Base-by-base conservation (phyloP, 2,113 vertebrate species). In the Atrichornis clamosus region DNA sequence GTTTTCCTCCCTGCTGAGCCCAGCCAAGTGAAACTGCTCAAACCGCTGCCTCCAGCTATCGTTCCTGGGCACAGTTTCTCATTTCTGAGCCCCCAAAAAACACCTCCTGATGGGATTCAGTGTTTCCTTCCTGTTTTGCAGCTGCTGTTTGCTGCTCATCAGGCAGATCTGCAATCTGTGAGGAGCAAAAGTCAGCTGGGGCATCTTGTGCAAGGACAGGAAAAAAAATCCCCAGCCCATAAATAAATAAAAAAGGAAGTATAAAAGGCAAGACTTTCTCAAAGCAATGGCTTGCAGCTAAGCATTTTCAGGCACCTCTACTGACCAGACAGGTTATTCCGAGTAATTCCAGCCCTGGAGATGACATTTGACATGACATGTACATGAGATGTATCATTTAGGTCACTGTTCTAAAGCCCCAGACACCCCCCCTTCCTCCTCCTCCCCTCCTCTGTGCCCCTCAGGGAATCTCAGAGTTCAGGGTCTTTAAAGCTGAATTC, bases 331-430 rank as follows among this genome's bases (percentile, higher is more conserved):
- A 96, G 86, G 94, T 96, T 95, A 75, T 89, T 94, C 7, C 0
- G 86, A 94, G 92, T 84, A 90, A 50, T 96, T 96, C 73, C 86
- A 93, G 90, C 90, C 92, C 90, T 84, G n/a, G 80, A 95, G 83
- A 97, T 82, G 93, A 96, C 93, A 96, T 94, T 87, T 94, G 95
- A 96, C 95, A 90, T 96, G 95, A 96, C 95, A 95, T 7, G 69
- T 72, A 97, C 96, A 94, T 84, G 86, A 95, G 96, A 93, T 91
- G 95, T 93, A 93, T 95, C 95, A 93, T 95, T 96, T 94, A 96
- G 95, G 96, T 97, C 95, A 96, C 52, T 2, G 87, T 96, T 77
- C 76, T 88, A 39, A 88, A 87, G 82, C 75, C 77, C 33, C 60
- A 88, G 84, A 80, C 92, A 70, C 18, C 44, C 56, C 26, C 16